Base-by-base conservation (phyloP, 2,888 invertebrate species). In the Acleris laterana region DNA sequence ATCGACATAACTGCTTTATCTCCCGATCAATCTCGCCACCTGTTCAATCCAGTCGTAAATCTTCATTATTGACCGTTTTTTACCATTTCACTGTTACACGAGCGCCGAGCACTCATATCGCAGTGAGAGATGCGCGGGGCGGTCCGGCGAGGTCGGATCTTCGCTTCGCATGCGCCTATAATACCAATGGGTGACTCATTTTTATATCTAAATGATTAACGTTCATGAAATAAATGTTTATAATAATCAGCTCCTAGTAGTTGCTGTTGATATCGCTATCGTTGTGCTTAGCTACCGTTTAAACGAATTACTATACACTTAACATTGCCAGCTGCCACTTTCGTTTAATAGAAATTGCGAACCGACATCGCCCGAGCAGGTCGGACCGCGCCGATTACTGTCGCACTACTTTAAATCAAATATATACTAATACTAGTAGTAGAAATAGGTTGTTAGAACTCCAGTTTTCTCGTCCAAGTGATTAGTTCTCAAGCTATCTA, bases 1-100 rank as follows among this genome's bases (percentile, higher is more conserved):
- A 76, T 79, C 79, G 78, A 79, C 78, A 80, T 77, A 81, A 76
- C 79, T 71, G 77, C 76, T 78, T 82, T 84, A 87, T 85, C 87
- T 74, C 63, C 75, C 73, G 76, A 79, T 78, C 83, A 82, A 87
- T 86, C 85, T 78, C 80, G 81, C 83, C 88, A 88, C 88, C 88
- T 88, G 87, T 79, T 74, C 77, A 75, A 71, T 75, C 74, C 77
- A 78, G 78, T 81, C 82, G 83, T 88, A 88, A 88, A 88, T 88
- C 87, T 87, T 88, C 82, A 83, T 87, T 87, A 87, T 87, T 84
- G 82, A 79, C 76, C 75, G 76, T 81, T 87, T 85, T 84, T 87
- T 85, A 82, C 77, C 78, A 79, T 79, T 86, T 84, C 84, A 87
- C 87, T 83, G 87, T 87, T 88, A 87, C 71, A 73, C 25, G 25